These are phyloP conservation scores for Eucera pruinosa DNA, from an alignment of 2,888 invertebrate genomes.

Conservation along the genomic window DNA sequence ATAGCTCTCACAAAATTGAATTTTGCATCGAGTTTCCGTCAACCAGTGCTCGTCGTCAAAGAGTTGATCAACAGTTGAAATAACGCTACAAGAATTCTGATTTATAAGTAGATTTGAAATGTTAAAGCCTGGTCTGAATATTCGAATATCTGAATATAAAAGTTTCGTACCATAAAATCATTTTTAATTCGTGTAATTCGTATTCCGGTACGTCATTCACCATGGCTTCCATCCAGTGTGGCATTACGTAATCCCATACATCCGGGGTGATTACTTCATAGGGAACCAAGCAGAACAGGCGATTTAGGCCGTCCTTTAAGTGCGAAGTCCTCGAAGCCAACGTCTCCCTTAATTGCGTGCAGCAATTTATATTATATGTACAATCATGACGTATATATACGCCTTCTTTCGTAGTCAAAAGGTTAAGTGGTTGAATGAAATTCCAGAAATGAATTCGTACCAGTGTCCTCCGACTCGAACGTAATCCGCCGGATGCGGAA, in stretches of 20 bases:
- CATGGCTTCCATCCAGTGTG: slow-evolving; percentile 99
- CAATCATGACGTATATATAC: no score
- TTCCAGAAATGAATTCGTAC: no score
- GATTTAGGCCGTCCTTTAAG: slow-evolving; percentile 96
- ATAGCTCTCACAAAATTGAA: no score
- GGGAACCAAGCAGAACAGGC: slow-evolving; percentile 97
- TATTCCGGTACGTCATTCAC: slow-evolving; percentile 96
- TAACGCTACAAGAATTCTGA: no score
- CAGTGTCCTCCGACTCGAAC: slow-evolving; percentile 98
- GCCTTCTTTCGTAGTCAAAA: no score
- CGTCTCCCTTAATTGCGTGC: slow-evolving; percentile 88
- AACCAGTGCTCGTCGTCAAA: no score
- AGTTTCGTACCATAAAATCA: slow-evolving; percentile 88
- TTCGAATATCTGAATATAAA: neutral
- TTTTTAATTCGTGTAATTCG: slow-evolving; percentile 93
- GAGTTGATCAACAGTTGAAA: no score
- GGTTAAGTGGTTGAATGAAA: no score
- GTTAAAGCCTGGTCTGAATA: no score
- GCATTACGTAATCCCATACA: slow-evolving; percentile 99
- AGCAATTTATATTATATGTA: no score
- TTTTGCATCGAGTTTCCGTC: no score
- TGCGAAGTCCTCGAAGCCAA: slow-evolving; percentile 94
- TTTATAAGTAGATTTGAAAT: no score
- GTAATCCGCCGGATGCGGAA: slow-evolving; percentile 98
- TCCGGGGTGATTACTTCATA: slow-evolving; percentile 98